Base-by-base conservation (phyloP, 2,797 vertebrate genomes). In the Myoxocephalus aenaeus region DNA sequence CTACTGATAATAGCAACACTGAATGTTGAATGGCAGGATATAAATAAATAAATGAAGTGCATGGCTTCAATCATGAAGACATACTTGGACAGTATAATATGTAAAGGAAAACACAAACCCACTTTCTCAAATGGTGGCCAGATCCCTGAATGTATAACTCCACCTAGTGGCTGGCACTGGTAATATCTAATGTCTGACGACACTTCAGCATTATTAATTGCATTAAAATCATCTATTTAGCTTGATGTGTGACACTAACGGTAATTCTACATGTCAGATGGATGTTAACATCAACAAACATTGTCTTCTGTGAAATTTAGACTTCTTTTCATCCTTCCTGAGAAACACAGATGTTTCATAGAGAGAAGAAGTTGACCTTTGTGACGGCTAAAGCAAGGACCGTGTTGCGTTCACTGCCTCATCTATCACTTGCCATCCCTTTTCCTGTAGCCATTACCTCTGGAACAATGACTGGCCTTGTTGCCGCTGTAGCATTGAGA, bases 151-250 rank as follows among this genome's bases (percentile, higher is more conserved):
- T 73, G 10, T 64, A 68, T 71, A 57, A 7, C 88, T 51, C 92
- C 88, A 83, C 58, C 91, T 87, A 86, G 88, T 86, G 92, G 88
- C 48, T 3, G 2, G 0, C 18, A 22, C 3, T 40, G 3, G 38
- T 62, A 13, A 68, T 4, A 27, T 15, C 0, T 1, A 13, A 53
- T 2, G 36, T 34, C 10, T 36, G 34, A 54, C 27, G 42, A 9
- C 15, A 15, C 13, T 57, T 54, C 1, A 1, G 15, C 40, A 59
- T 44, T 61, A 14, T 7, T 18, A 20, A 38, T 6, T 27, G 1
- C 8, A 18, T 71, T 7, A 25, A 67, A 57, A 51, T 56, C 10
- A 27, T 17, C 14, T 68, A 13, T 51, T 40, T 44, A 9, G 34
- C 3, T 56, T 61, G 2, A 63, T 67, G 14, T 38, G 42, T 51